Percentiles rank a stretch among this genome's conserved stretches.
Conservation (phyloP, 2,888 invertebrate species). For the Agrochola litura region DNA sequence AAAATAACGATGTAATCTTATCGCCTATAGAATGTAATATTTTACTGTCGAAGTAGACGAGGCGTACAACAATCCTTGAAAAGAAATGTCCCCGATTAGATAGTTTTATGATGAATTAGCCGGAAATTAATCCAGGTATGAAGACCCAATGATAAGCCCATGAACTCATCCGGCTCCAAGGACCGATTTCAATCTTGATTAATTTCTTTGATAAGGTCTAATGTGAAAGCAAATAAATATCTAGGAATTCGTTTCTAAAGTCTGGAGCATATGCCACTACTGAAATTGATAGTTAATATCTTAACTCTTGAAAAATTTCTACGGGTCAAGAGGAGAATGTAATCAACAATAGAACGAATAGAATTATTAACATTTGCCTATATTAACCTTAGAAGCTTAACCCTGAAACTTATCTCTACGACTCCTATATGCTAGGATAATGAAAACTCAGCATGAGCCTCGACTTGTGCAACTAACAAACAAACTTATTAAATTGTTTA, state of each 20-base stretch:
- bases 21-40: conserved; percentile 35
- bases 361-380: background rate
- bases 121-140: conserved; percentile 4
- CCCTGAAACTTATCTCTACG: background rate
- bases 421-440: background rate
- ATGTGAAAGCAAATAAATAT: background rate
- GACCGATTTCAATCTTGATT: background rate
- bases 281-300: background rate
- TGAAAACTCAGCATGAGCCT: background rate
- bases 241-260: background rate
- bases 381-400: background rate
- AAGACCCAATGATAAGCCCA: background rate
- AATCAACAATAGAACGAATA: background rate
- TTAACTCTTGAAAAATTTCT: background rate
- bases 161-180: background rate
- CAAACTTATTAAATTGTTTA: background rate
- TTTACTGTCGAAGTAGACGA: conserved; percentile 22
- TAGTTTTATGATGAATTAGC: conserved; percentile 25
- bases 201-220: background rate
- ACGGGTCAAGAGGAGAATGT: background rate
- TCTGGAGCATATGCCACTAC: background rate
- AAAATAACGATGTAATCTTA: conserved; percentile 23
- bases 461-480: background rate
- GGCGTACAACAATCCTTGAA: conserved; percentile 15
- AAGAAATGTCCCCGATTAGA: conserved; percentile 41